A percentile compares a stretch with the other conserved stretches of the same genome.
Conservation (phyloP, 2,797 vertebrate genomes). For the Setipinna tenuifilis region DNA sequence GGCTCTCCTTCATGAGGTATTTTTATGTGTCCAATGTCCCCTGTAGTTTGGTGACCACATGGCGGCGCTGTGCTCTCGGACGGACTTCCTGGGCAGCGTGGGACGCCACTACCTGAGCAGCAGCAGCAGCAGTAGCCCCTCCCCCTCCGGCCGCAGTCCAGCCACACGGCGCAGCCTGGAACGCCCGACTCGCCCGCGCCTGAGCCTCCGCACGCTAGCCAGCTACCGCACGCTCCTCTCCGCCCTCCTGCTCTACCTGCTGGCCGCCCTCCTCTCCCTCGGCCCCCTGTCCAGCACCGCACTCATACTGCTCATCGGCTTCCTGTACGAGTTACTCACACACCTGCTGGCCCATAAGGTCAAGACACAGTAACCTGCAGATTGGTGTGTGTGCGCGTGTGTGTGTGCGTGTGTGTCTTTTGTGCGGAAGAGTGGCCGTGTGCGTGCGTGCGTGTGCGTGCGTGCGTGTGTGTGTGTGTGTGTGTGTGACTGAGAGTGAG, state of each 20-base stretch:
- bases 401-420: neutral
- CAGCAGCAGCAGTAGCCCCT: constrained; percentile 43
- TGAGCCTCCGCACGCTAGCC: constrained; percentile 88
- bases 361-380: neutral
- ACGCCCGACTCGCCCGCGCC: constrained; percentile 65
- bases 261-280: constrained; percentile 76
- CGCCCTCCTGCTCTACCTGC: constrained; percentile 75
- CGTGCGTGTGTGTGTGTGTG: too few species aligned
- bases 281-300: constrained; percentile 77
- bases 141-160: constrained; percentile 64
- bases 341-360: neutral
- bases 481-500: too few species aligned
- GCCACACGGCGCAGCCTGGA: constrained; percentile 37
- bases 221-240: constrained; percentile 85
- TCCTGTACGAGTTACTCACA: constrained; percentile 76
- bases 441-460: too few species aligned
- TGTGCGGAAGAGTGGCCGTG: neutral
- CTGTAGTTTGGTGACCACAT: constrained; percentile 86
- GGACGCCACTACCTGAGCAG: constrained; percentile 82
- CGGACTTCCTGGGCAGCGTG: constrained; percentile 84
- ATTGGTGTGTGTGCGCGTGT: neutral
- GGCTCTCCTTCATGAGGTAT: too few species aligned
- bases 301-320: constrained; percentile 70
- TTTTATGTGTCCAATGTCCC: neutral
- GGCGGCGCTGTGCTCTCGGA: constrained; percentile 81